A percentile compares a stretch with the other conserved stretches of the same genome.
phyloP scores from a whole-genome alignment of 2,888 invertebrate genomes.

The Caenorhabditis plicata region DNA sequence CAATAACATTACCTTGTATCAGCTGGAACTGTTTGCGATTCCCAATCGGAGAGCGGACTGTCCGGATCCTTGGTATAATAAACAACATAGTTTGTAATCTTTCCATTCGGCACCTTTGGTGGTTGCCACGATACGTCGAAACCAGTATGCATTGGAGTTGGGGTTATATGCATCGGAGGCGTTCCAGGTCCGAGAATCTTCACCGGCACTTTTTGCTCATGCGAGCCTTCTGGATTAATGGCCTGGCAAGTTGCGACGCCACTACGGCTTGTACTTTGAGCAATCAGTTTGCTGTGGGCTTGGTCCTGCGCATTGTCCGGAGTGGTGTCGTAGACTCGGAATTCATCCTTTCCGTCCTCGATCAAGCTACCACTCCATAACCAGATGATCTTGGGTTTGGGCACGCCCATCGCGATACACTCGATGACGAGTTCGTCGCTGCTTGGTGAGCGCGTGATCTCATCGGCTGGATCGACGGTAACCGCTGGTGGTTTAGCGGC shows the following conservation, averaged over 20 bases:
- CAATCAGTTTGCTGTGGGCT: slow-evolving; percentile 54
- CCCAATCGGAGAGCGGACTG: slow-evolving; percentile 55
- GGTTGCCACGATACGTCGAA: slow-evolving; percentile 62
- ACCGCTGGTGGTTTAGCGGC: slow-evolving; percentile 47
- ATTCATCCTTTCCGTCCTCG: slow-evolving; percentile 63
- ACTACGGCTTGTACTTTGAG: slow-evolving; percentile 57
- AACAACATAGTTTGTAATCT: slow-evolving; percentile 57
- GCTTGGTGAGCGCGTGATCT: slow-evolving; percentile 49
- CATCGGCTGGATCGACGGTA: slow-evolving; percentile 46
- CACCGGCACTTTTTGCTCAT: slow-evolving; percentile 56
- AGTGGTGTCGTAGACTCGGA: slow-evolving; percentile 61
- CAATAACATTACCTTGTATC: slow-evolving; percentile 26
- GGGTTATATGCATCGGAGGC: slow-evolving; percentile 49
- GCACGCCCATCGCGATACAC: slow-evolving; percentile 61
- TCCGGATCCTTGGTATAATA: slow-evolving; percentile 64
- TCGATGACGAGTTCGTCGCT: slow-evolving; percentile 57
- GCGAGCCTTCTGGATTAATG: slow-evolving; percentile 53
- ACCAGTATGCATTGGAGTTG: slow-evolving; percentile 58
- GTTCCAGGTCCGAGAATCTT: slow-evolving; percentile 61
- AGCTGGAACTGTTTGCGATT: slow-evolving; percentile 52
- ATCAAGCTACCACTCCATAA: slow-evolving; percentile 57
- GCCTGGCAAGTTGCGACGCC: slow-evolving; percentile 58
- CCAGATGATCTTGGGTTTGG: slow-evolving; percentile 64
- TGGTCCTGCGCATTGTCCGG: slow-evolving; percentile 54
- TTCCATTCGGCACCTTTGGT: slow-evolving; percentile 59